These are phyloP conservation scores for Polyommatus iphigenia DNA, from an alignment of 2,888 invertebrate species.

Conservation along the genomic window DNA sequence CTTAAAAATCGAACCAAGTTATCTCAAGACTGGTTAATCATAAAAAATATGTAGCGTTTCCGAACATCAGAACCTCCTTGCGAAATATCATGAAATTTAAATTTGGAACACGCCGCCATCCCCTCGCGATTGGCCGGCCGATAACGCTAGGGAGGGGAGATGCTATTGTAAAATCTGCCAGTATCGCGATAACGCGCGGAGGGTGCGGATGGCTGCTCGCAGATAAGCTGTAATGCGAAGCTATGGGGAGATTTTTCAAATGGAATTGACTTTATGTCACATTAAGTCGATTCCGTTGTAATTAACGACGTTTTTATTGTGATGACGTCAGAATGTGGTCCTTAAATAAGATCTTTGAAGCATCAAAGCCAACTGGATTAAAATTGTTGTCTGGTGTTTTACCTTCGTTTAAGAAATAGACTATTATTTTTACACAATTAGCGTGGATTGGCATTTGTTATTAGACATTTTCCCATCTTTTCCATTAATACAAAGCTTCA, in stretches of 20 bases:
- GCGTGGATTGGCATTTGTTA: too few species aligned
- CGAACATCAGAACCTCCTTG: constrained; percentile 38
- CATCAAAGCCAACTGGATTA: too few species aligned
- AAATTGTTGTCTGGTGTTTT: neutral
- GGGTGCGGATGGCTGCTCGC: constrained; percentile 68
- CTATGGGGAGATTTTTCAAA: constrained; percentile 49
- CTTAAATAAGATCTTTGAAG: neutral
- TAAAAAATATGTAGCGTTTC: neutral
- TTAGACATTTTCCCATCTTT: too few species aligned
- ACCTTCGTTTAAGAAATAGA: neutral
- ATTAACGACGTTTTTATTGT: constrained; percentile 20
- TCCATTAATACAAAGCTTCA: too few species aligned
- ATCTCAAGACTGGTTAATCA: neutral
- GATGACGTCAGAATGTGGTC: neutral
- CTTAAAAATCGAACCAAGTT: neutral
- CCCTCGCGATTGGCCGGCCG: constrained; percentile 68
- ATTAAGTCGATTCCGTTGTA: constrained; percentile 48
- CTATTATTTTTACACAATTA: neutral
- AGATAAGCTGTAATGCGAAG: constrained; percentile 68
- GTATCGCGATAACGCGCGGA: constrained; percentile 66
- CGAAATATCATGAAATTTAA: constrained; percentile 40
- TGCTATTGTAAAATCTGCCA: constrained; percentile 72
- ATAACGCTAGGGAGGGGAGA: constrained; percentile 56
- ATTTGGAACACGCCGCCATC: constrained; percentile 44
- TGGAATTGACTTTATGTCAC: constrained; percentile 62